Percentiles rank a stretch among this genome's conserved stretches.
These are phyloP conservation scores for Atopsyche davidsoni DNA, from an alignment of 1,140 invertebrate genomes.

Conservation along the genomic window DNA sequence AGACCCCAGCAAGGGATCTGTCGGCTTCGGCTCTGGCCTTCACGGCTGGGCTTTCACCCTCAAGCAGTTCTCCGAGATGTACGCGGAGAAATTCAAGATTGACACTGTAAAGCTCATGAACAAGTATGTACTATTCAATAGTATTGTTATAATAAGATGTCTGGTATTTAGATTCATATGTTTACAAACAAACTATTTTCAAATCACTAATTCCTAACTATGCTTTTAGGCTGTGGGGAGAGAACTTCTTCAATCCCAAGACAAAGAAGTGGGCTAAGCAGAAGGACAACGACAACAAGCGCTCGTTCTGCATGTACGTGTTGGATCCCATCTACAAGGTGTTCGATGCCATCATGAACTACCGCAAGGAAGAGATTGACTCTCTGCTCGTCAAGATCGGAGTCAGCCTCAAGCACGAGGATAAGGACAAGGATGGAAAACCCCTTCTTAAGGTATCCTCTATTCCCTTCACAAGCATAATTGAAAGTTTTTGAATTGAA, in stretches of 20 bases:
- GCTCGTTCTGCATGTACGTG: constrained; percentile 98
- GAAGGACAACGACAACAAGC: constrained; percentile 83
- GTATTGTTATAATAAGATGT: background rate
- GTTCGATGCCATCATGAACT: constrained; percentile 97
- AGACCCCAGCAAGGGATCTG: constrained; percentile 95
- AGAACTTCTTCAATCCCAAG: constrained; percentile 96
- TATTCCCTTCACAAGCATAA: background rate
- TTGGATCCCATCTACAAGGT: constrained; percentile 99
- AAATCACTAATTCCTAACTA: background rate
- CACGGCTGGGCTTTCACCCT: constrained; percentile 99
- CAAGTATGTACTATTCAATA: constrained; percentile 38
- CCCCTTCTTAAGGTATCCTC: constrained; percentile 68
- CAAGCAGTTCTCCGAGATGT: constrained; percentile 99
- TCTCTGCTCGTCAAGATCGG: constrained; percentile 82
- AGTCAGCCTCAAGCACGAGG: constrained; percentile 88
- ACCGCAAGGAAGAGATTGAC: constrained; percentile 92
- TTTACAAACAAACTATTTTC: background rate
- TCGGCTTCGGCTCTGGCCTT: constrained; percentile 98
- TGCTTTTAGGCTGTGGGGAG: constrained; percentile 75
- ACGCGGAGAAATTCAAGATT: constrained; percentile 97
- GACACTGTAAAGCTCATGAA: constrained; percentile 97
- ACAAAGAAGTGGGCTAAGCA: constrained; percentile 98
- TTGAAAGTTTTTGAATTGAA: constrained; percentile 14
- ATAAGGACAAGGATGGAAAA: constrained; percentile 94
- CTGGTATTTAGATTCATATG: background rate